These are phyloP conservation scores for Astyanax mexicanus DNA, from an alignment of 2,797 vertebrate genomes.

Conservation along the genomic window DNA sequence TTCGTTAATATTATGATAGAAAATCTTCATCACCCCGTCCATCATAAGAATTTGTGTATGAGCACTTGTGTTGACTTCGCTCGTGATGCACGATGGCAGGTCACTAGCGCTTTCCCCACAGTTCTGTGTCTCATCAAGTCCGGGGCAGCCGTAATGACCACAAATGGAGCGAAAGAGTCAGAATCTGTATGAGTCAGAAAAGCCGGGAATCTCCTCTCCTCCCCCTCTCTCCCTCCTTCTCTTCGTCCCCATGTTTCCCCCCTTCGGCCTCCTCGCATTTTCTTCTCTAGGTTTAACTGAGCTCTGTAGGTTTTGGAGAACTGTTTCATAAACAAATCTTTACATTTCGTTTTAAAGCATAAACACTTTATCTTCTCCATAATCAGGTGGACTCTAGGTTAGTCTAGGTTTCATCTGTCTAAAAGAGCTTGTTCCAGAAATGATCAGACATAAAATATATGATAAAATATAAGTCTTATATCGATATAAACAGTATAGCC, in stretches of 20 bases:
- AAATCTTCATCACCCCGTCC: not conserved
- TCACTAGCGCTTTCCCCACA: constrained; percentile 11
- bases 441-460: too few relatives aligned
- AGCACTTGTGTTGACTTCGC: not conserved
- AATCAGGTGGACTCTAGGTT: too few relatives aligned
- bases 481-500: too few relatives aligned
- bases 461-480: too few relatives aligned
- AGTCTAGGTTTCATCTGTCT: too few relatives aligned
- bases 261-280: not conserved
- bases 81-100: constrained; percentile 25
- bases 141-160: constrained; percentile 42
- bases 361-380: not conserved
- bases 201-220: constrained; percentile 42
- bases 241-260: not conserved
- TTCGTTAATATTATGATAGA: not conserved
- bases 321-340: not conserved
- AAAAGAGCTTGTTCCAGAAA: too few relatives aligned
- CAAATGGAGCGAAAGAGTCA: constrained; percentile 54
- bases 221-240: constrained; percentile 50
- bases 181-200: constrained; percentile 51
- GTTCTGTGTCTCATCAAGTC: constrained; percentile 45
- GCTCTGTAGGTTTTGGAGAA: not conserved
- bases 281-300: not conserved
- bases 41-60: not conserved
- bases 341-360: not conserved